A percentile compares a stretch with the other conserved stretches of the same genome.
phyloP scores from a whole-genome alignment of 2,113 vertebrate species.

The Nerophis lumbriciformis region DNA sequence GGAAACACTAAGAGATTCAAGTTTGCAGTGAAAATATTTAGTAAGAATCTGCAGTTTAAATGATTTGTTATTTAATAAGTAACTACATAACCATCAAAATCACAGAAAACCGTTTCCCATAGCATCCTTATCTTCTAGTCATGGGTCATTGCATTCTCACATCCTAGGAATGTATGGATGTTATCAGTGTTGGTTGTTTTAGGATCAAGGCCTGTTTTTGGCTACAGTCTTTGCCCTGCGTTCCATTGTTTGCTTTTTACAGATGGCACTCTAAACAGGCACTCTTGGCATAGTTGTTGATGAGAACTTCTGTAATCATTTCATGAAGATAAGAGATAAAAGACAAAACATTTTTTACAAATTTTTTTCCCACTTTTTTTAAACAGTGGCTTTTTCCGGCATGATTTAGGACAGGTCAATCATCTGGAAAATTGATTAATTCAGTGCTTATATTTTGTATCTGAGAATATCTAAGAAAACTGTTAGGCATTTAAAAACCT shows the following conservation, averaged over 20 bases:
- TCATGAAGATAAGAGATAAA: constrained; percentile 1
- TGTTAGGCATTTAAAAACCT: no score
- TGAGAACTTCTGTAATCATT: constrained; percentile 9
- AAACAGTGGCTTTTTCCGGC: constrained; percentile 11
- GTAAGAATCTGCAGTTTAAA: no score
- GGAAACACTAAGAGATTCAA: no score
- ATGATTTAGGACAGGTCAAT: no score
- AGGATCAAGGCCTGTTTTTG: constrained; percentile 57
- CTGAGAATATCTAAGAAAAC: no score
- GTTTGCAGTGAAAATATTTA: no score
- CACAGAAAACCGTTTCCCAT: constrained; percentile 8
- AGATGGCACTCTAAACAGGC: constrained; percentile 33
- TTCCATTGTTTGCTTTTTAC: constrained; percentile 40
- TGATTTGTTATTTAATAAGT: not conserved
- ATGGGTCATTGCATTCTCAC: constrained; percentile 51
- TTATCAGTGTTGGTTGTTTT: constrained; percentile 62
- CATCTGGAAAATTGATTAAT: no score
- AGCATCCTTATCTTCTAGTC: constrained; percentile 55
- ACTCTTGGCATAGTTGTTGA: not conserved
- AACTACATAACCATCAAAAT: constrained; percentile 13
- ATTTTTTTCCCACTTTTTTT: not conserved
- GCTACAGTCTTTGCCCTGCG: constrained; percentile 38
- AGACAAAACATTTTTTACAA: no score
- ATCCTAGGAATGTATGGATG: constrained; percentile 58
- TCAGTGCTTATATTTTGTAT: no score